Percentiles rank a stretch among this genome's conserved stretches.
These are phyloP conservation scores for Stictocephala bisonia DNA, from an alignment of 2,888 invertebrate genomes.

Conservation along the genomic window DNA sequence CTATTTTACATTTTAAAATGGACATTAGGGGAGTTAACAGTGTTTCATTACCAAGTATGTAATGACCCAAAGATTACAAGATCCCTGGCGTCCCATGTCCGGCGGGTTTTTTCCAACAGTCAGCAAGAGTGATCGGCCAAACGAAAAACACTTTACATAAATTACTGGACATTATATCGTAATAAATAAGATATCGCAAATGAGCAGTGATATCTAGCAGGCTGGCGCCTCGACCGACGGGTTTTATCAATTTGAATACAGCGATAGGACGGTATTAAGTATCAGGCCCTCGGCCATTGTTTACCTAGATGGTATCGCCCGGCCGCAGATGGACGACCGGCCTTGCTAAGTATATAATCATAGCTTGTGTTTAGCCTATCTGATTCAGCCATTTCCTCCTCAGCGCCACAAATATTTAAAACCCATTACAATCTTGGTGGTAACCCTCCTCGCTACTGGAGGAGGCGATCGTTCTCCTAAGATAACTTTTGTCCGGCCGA, in stretches of 20 bases:
- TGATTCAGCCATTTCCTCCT: conserved; percentile 1
- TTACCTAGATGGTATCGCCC: conserved; percentile 24
- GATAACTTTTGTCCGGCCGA: no score
- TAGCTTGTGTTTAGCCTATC: conserved; percentile 32
- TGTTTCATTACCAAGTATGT: no score
- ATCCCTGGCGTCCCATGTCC: no score
- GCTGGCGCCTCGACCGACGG: conserved; percentile 32
- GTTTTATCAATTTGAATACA: conserved; percentile 46
- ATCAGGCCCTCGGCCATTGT: conserved; percentile 17
- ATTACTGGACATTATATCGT: conserved; percentile 20
- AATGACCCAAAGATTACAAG: no score
- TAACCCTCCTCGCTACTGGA: conserved; percentile 9
- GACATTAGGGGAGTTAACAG: no score
- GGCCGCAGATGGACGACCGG: conserved; percentile 21
- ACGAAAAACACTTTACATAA: conserved; percentile 33
- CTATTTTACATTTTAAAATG: no score
- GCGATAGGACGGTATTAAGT: conserved; percentile 20
- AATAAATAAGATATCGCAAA: conserved; percentile 39
- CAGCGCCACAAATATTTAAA: conserved; percentile 28
- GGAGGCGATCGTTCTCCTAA: no score
- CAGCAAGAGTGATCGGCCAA: background rate
- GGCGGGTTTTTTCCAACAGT: no score
- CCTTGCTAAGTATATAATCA: conserved; percentile 31
- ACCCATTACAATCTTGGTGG: conserved; percentile 24
- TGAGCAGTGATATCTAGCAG: conserved; percentile 21